Base-by-base conservation (phyloP, 2,888 invertebrate species). In the Macrosoma leucophasiata region DNA sequence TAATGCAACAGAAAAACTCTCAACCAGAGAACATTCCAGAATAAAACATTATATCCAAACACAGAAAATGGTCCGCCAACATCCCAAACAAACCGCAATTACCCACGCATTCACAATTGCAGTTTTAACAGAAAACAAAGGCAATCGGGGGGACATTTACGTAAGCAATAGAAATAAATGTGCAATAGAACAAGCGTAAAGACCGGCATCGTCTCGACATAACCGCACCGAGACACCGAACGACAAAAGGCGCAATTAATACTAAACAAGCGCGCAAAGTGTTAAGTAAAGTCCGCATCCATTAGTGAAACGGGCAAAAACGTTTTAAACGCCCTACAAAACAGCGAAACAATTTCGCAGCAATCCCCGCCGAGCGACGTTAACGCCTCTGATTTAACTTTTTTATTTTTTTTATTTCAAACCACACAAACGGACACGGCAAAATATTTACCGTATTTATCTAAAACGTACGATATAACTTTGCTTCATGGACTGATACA, bases 221-320 rank as follows among this genome's bases (percentile, higher is more conserved):
- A 38, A 27, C 35, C 41, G 39, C 36, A 28, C 36, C 36, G 43
- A 56, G 60, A 58, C 59, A 58, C 56, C 66, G 58, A 55, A 66
- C 68, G 70, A 74, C 75, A 73, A 77, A 74, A 76, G 73, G 69
- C 68, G 71, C 73, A 77, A 78, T 75, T 75, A 77, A 75, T 75
- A 73, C 63, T 64, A 70, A 75, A 70, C 71, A 72, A 68, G 67
- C 66, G 58, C 54, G 53, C 52, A 61, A 58, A 56, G 55, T 59
- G 58, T 62, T 60, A 64, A 70, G 70, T 66, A 67, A 65, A 66
- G 64, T 62, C 62, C 62, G 59, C 60, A 59, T 68, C 72, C 72
- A 74, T 73, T 76, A 76, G 58, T 52, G 48, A 54, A 51, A 55
- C 46, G 52, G 37, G 58, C 54, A 64, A 63, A 66, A 68, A 62